Evolutionary conservation across 2,888 invertebrate species (phyloP).

Genomic region (Drosophila prolongata): DNA sequence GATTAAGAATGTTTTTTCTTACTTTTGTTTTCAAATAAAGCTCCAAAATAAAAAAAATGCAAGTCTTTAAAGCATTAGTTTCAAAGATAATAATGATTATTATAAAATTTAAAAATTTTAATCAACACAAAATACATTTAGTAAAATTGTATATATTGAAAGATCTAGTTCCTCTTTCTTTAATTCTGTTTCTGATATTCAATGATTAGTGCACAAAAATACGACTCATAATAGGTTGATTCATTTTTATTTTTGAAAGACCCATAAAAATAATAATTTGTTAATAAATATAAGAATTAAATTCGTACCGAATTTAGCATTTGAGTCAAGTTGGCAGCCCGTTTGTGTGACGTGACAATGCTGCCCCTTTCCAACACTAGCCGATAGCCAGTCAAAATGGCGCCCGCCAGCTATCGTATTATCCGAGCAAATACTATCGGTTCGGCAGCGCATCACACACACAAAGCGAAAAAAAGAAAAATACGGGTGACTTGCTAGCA

Average conservation of each 20-base stretch:
- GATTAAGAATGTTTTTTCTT: too few relatives aligned
- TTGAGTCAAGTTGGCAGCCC: neutral
- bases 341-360: neutral
- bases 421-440: constrained; percentile 23
- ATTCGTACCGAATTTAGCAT: too few relatives aligned
- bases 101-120: too few relatives aligned
- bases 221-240: neutral
- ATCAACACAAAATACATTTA: too few relatives aligned
- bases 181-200: neutral
- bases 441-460: constrained; percentile 67
- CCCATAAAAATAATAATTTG: neutral
- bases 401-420: constrained; percentile 23
- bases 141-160: neutral
- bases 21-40: too few relatives aligned
- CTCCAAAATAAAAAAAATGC: too few relatives aligned
- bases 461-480: constrained; percentile 56
- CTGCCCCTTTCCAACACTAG: neutral
- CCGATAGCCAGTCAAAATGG: constrained; percentile 37
- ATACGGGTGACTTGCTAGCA: constrained; percentile 56
- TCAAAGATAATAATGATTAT: too few relatives aligned
- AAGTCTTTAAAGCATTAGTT: too few relatives aligned
- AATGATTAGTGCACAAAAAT: too few relatives aligned
- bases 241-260: neutral
- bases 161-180: neutral
- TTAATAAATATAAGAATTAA: neutral